Evolutionary conservation across 2,888 invertebrate genomes (phyloP).

Genomic region (Andrena bucephala): DNA sequence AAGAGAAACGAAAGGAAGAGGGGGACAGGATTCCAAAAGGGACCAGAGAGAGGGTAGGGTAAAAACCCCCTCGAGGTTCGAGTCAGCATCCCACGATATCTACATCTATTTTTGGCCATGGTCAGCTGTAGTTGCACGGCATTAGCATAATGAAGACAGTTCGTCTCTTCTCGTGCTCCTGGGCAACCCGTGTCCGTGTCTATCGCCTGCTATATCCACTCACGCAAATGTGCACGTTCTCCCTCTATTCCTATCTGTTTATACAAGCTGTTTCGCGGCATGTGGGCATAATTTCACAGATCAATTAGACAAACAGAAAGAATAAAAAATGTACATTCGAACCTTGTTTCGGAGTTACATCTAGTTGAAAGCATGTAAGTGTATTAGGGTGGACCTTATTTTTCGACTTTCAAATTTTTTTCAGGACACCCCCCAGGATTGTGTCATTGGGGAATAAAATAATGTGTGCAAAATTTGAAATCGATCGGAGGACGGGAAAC

Average conservation of each 20-base stretch:
- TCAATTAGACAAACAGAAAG: no score
- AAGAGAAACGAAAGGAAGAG: conserved; percentile 48
- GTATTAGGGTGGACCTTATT: no score
- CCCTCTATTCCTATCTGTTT: conserved; percentile 44
- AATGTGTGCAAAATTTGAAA: no score
- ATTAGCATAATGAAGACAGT: conserved; percentile 83
- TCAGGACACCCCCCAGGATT: no score
- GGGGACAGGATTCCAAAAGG: conserved; percentile 24
- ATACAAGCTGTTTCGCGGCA: no score
- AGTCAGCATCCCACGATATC: conserved; percentile 77
- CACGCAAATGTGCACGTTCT: neutral
- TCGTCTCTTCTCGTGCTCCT: conserved; percentile 64
- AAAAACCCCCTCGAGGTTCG: conserved; percentile 69
- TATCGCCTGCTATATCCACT: conserved; percentile 65
- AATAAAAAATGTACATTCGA: no score
- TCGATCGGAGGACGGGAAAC: no score
- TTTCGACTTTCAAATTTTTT: no score
- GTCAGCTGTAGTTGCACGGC: conserved; percentile 80
- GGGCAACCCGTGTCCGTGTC: conserved; percentile 64
- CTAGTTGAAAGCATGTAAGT: no score
- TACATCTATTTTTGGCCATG: conserved; percentile 79
- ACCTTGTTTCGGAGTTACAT: no score
- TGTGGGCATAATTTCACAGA: no score
- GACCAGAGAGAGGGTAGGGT: conserved; percentile 57
- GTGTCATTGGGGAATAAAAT: no score